Evolutionary conservation across 2,797 vertebrate species (phyloP), one percentile per base, ranked within the genome.

Genomic region (Luscinia luscinia): DNA sequence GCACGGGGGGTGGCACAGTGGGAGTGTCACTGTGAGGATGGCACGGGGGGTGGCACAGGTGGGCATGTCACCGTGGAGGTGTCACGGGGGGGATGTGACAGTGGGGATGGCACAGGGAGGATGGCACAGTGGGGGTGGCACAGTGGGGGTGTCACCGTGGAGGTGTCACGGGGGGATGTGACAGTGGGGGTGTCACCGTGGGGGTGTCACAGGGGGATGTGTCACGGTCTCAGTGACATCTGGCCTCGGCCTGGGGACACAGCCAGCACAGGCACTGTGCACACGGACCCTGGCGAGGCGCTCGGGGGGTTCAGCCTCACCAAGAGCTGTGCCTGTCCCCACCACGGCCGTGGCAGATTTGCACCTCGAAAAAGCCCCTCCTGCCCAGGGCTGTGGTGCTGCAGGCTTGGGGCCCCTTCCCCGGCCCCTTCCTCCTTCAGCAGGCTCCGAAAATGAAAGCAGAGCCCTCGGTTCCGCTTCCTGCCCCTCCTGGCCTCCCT

Each of bases 291-390:
- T 5, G 51, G 9, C 38, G 1, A 6, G 19, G 82, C 66, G 40
- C 48, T 28, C 2, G 18, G 1, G 32, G 41, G 8, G 1, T 17
- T 20, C 32, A 27, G 86, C 78, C 57, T 74, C 74, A 28, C 38
- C 30, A 4, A 5, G 30, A 4, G 22, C 69, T 73, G 16, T 7
- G 20, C 3, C 9, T 2, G 3, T 22, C 19, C 45, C 72, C 40
- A 4, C 5, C 5, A 1, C 0, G 1, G 38, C 4, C 32, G 48
- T 9, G 3, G 11, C 49, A 51, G 10, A 12, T 58, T 40, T 12
- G 6, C 79, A 54, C 28, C 38, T 2, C 0, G 3, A 9, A n/a
- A 46, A 34, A 32, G 40, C 45, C 2, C 2, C 12, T 43, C 48
- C 57, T 27, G 73, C 78, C 0, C 2, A 32, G 1, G 30, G 57